Percentiles rank a stretch among this genome's conserved stretches.
Conservation (phyloP, 2,113 vertebrate species). For the Triplophysa rosa region DNA sequence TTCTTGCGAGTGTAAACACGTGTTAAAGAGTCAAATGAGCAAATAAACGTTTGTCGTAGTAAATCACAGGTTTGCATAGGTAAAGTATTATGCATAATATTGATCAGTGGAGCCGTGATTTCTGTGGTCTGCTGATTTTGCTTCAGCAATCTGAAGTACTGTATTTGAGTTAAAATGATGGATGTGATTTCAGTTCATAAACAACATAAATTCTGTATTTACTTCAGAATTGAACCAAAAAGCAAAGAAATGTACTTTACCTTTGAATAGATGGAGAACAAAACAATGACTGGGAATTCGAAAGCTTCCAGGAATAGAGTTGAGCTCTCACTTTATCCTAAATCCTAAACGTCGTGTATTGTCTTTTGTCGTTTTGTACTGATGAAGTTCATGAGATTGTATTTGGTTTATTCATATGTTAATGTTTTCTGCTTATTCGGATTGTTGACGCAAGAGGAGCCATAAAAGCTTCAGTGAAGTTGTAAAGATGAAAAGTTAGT, state of each 20-base stretch:
- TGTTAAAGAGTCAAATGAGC: background rate
- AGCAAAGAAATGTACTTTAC: slow-evolving; percentile 30
- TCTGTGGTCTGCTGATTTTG: background rate
- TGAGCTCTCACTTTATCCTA: background rate
- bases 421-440: slow-evolving; percentile 4
- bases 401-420: background rate
- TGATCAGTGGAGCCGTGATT: background rate
- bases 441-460: background rate
- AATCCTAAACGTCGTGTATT: background rate
- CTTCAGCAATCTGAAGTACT: background rate
- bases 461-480: background rate
- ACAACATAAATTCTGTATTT: background rate
- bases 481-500: background rate
- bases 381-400: slow-evolving; percentile 3
- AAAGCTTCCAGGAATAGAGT: slow-evolving; percentile 3
- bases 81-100: background rate
- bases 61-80: background rate
- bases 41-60: background rate
- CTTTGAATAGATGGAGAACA: slow-evolving; percentile 26
- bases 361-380: slow-evolving; percentile 3
- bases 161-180: background rate
- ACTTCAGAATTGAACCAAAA: background rate
- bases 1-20: background rate
- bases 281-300: background rate
- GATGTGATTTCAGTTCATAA: background rate